These are phyloP conservation scores for Arnoldichthys spilopterus DNA, from an alignment of 2,797 vertebrate species.

Conservation along the genomic window DNA sequence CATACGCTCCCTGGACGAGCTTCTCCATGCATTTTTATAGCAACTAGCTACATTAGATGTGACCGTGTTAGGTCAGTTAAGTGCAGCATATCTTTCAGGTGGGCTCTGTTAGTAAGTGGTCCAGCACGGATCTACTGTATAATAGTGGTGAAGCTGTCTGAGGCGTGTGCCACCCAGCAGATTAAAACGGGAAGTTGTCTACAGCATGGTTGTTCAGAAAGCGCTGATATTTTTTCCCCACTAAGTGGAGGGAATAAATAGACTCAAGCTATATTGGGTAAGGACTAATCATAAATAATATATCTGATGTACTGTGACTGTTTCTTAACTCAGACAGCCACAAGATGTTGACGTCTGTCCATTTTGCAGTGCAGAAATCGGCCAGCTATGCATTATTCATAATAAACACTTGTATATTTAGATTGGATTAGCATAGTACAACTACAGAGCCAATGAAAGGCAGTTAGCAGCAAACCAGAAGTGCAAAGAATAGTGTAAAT, in stretches of 20 bases:
- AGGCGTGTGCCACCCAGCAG: not conserved
- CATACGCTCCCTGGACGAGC: too few relatives aligned
- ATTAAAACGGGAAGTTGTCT: not conserved
- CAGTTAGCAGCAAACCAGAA: too few relatives aligned
- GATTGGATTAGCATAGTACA: too few relatives aligned
- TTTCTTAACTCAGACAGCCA: not conserved
- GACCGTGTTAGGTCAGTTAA: not conserved
- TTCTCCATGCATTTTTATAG: too few relatives aligned
- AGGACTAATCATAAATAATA: not conserved
- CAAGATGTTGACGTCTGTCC: not conserved
- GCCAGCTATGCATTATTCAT: not conserved
- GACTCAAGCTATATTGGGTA: not conserved
- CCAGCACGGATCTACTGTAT: not conserved
- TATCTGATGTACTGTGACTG: not conserved
- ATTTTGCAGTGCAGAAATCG: too few relatives aligned
- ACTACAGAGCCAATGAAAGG: too few relatives aligned
- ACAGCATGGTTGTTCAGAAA: not conserved
- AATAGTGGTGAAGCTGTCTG: not conserved
- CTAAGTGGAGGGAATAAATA: not conserved
- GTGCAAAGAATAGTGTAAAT: too few relatives aligned
- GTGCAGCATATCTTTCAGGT: not conserved
- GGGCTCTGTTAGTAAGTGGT: not conserved
- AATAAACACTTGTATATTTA: not conserved
- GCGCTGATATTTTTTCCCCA: too few relatives aligned
- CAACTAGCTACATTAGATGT: too few relatives aligned